Percentiles rank a stretch among this genome's conserved stretches.
Conservation (phyloP, 1,140 invertebrate species). For the Dendrolimus punctatus region DNA sequence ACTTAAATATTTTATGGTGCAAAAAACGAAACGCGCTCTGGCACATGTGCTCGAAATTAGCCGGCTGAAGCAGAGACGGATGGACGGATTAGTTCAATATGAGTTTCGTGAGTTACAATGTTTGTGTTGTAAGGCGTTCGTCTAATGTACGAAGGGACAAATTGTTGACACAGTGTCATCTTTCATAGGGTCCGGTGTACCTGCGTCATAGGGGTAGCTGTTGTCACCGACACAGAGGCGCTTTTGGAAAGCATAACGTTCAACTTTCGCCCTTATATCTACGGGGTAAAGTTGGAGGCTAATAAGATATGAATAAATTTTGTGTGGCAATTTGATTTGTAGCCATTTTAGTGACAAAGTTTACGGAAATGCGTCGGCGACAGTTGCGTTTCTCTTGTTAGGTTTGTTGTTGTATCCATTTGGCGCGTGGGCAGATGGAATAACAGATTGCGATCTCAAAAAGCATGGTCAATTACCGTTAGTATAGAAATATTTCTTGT, state of each 20-base stretch:
- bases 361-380: conserved; percentile 45
- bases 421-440: conserved; percentile 54
- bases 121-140: conserved; percentile 57
- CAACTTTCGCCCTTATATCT: conserved; percentile 31
- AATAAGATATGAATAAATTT: too few species aligned
- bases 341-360: conserved; percentile 27
- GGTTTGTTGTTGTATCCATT: conserved; percentile 41
- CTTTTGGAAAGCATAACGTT: conserved; percentile 1
- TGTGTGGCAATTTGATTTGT: too few species aligned
- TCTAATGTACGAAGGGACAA: conserved; percentile 49
- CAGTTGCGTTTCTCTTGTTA: conserved; percentile 44
- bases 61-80: conserved; percentile 36
- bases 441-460: conserved; percentile 23
- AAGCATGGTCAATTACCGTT: conserved; percentile 2
- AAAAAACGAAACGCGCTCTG: conserved; percentile 37
- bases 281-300: conserved; percentile 13
- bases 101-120: conserved; percentile 62
- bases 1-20: conserved; percentile 51
- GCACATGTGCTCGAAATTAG: conserved; percentile 60
- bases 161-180: conserved; percentile 64
- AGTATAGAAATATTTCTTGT: neutral
- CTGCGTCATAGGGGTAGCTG: conserved; percentile 27
- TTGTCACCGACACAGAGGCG: neutral
- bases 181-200: conserved; percentile 49
- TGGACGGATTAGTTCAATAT: conserved; percentile 62